Base-by-base conservation (phyloP, 2,797 vertebrate genomes). In the Crocidura indochinensis region DNA sequence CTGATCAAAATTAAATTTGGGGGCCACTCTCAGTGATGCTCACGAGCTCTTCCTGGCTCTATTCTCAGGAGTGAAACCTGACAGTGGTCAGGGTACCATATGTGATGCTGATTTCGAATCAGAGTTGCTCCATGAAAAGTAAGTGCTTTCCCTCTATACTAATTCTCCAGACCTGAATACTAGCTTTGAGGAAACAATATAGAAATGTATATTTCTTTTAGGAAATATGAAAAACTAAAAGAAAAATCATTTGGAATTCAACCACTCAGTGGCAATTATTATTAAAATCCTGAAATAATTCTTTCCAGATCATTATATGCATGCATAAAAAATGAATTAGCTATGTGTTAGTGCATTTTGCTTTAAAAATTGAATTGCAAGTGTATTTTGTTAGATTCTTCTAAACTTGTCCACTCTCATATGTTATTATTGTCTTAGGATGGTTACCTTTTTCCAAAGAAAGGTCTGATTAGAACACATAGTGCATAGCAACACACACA, bases 401-500 rank as follows among this genome's bases (percentile, higher is more conserved):
- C 11, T 71, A 89, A 87, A 56, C 49, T 82, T 76, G 26, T 82
- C 75, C 72, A 69, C 6, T 78, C 24, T 79, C 22, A 26, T 22
- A 47, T 15, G 27, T 64, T 83, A 20, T 8, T 56, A 12, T 51
- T 82, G 24, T 46, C 77, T 94, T 67, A 90, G 29, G 38, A 29
- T 20, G 53, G 8, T 60, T 90, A 10, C 27, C 24, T 77, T n/a
- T 79, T 92, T 89, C 56, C 51, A n/a, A 76, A 78, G 77, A 91
- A 89, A 89, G 72, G 20, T 79, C 11, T 83, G 26, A 29, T 17
- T 75, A 68, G 26, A 68, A 86, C 79, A 73, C 46, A 22, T 0
- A 26, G 38, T 14, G 68, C 49, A 81, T 44, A 29, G 12, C 31
- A 4, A 15, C 29, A 65, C 47, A 68, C 51, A 95, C 47, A 51